Evolutionary conservation across 2,888 invertebrate genomes (phyloP), one percentile per base, ranked within the genome.

Genomic region (Drosophila nigricruria): DNA sequence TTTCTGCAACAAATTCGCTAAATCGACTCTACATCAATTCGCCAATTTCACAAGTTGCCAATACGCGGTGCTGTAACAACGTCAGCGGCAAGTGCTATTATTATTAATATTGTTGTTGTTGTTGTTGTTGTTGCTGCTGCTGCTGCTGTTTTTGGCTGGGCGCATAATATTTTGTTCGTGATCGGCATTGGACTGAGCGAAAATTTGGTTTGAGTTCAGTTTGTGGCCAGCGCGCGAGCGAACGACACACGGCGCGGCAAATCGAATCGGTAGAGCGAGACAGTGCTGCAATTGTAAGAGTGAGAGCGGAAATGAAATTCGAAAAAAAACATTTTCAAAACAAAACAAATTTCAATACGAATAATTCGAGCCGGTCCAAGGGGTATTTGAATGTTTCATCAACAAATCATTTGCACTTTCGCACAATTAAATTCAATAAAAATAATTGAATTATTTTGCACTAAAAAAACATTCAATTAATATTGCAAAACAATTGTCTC

Each of bases 191-290:
- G 64, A 59, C 82, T 68, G 73, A 67, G 69, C 62, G 38, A 53
- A 82, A 75, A 69, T 70, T 68, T 72, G 18, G 23, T 16, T 30
- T 70, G 77, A 65, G 76, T 85, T 89, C 77, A 85, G 84, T 85
- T 86, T 69, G 65, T 70, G 67, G 64, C 54, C 67, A 73, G 76
- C 66, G 76, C 72, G 81, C 89, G 83, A 88, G 70, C 80, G 79
- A 62, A 70, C 58, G 58, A 78, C 75, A 87, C 85, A 69, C 66
- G 72, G 34, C 54, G 80, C 80, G 80, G 77, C 63, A 16, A 54
- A 64, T 62, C 59, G 61, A 53, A 12, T 16, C 18, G 57, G 23
- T 16, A 63, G 30, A 54, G 53, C 47, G 53, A 23, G 56, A 59
- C 58, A 45, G 73, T 56, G 25, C 50, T 43, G 6, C 38, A 57